Percentiles rank a stretch among this genome's conserved stretches.
Evolutionary conservation across 1,140 invertebrate species (phyloP).

Genomic region (Drosophila sproati): DNA sequence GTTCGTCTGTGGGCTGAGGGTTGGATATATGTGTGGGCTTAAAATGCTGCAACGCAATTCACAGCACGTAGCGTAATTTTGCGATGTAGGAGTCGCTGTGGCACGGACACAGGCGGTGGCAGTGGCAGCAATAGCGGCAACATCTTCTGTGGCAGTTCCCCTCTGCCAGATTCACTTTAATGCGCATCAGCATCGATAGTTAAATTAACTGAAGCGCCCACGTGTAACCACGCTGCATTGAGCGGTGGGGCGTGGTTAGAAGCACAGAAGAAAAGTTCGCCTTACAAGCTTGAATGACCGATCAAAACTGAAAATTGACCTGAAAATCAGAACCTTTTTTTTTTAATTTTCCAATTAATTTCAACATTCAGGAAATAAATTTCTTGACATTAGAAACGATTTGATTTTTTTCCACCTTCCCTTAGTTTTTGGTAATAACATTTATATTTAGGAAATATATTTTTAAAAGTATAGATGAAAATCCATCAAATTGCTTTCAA

Average conservation of each 20-base stretch:
- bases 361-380: too few relatives aligned
- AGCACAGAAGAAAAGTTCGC: too few relatives aligned
- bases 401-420: too few relatives aligned
- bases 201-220: conserved; percentile 48
- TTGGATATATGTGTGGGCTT: conserved; percentile 25
- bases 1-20: conserved; percentile 4
- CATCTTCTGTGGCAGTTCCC: neutral
- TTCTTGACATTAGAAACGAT: too few relatives aligned
- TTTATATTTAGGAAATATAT: too few relatives aligned
- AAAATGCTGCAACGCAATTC: conserved; percentile 61
- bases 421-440: too few relatives aligned
- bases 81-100: conserved; percentile 32
- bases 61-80: conserved; percentile 58
- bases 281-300: too few relatives aligned
- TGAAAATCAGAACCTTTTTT: too few relatives aligned
- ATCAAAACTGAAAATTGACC: too few relatives aligned
- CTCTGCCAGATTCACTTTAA: conserved; percentile 36
- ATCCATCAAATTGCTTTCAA: too few relatives aligned
- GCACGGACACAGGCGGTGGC: neutral
- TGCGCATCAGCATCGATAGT: conserved; percentile 55
- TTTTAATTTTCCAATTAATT: too few relatives aligned
- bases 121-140: neutral
- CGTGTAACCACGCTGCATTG: conserved; percentile 22
- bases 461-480: too few relatives aligned
- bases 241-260: conserved; percentile 25